phyloP scores from a whole-genome alignment of 2,797 vertebrate genomes.

The Sebastes iracundus region DNA sequence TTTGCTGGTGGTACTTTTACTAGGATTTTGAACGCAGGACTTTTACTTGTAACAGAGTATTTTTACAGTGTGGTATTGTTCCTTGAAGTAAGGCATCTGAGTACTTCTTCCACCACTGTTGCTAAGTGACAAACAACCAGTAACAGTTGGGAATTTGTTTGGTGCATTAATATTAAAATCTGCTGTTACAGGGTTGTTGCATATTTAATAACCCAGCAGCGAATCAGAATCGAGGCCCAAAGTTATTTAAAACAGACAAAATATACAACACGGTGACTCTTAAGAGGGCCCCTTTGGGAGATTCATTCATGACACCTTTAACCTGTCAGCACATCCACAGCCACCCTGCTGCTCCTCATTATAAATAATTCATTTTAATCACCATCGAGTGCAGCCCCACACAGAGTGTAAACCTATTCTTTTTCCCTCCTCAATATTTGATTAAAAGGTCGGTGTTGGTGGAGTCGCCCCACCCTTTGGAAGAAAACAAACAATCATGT shows the following conservation, averaged over 20 bases:
- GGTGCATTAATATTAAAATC: constrained; percentile 32
- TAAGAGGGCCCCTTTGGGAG: neutral
- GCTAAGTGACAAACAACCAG: constrained; percentile 5
- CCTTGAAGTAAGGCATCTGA: neutral
- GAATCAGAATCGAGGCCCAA: neutral
- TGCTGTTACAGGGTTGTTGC: constrained; percentile 13
- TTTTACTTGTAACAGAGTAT: neutral
- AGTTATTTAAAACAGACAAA: neutral
- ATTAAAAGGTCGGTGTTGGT: constrained; percentile 34
- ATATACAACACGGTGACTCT: neutral
- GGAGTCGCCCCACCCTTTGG: neutral
- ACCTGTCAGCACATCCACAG: constrained; percentile 45
- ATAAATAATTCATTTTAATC: constrained; percentile 79
- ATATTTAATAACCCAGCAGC: neutral
- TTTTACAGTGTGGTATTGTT: no score
- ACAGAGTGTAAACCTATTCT: constrained; percentile 72
- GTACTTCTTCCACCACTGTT: neutral
- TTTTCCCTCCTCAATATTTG: constrained; percentile 78
- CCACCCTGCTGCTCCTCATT: constrained; percentile 46
- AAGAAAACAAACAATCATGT: neutral
- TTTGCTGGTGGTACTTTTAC: no score
- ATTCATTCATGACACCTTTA: constrained; percentile 19
- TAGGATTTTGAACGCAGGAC: no score
- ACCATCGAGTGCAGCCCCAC: constrained; percentile 45
- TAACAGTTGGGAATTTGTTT: constrained; percentile 17